phyloP scores from a whole-genome alignment of 1,140 invertebrate genomes.

The Euwallacea similis region DNA sequence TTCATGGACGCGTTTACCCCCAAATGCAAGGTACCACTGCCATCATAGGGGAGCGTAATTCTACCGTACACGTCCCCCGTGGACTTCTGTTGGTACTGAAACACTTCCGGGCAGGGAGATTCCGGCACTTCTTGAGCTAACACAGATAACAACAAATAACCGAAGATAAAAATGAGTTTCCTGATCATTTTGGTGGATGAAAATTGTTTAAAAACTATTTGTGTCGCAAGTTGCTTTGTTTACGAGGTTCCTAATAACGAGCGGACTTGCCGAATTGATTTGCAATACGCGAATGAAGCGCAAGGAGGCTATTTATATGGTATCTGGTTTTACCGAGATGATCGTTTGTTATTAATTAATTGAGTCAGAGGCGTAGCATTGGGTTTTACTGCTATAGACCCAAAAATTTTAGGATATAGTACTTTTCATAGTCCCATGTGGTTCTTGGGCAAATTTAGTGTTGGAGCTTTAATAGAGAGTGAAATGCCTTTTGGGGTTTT shows the following conservation, averaged over 20 bases:
- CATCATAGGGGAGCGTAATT: slow-evolving; percentile 41
- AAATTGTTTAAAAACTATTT: not conserved
- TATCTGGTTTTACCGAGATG: slow-evolving; percentile 31
- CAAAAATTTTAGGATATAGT: not conserved
- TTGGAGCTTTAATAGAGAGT: not conserved
- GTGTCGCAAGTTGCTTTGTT: not conserved
- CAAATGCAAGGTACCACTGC: slow-evolving; percentile 32
- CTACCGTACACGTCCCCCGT: slow-evolving; percentile 35
- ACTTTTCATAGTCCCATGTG: not conserved
- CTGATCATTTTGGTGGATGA: not conserved
- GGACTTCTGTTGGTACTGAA: slow-evolving; percentile 32
- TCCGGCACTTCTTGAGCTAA: slow-evolving; percentile 1
- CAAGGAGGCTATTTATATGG: slow-evolving; percentile 30
- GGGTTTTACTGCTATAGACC: not conserved
- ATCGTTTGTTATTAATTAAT: not conserved
- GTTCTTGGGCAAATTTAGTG: not conserved
- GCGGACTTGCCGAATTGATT: slow-evolving; percentile 20
- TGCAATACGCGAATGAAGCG: slow-evolving; percentile 26
- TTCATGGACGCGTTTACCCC: slow-evolving; percentile 42
- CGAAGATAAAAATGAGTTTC: slow-evolving; percentile 4
- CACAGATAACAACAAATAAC: too few relatives aligned
- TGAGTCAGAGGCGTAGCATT: not conserved
- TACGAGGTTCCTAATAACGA: not conserved
- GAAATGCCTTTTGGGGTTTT: not conserved
- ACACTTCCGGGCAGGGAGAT: slow-evolving; percentile 42